These are phyloP conservation scores for Brachypodius melanocephalos DNA, from an alignment of 2,113 vertebrate species.

Conservation along the genomic window DNA sequence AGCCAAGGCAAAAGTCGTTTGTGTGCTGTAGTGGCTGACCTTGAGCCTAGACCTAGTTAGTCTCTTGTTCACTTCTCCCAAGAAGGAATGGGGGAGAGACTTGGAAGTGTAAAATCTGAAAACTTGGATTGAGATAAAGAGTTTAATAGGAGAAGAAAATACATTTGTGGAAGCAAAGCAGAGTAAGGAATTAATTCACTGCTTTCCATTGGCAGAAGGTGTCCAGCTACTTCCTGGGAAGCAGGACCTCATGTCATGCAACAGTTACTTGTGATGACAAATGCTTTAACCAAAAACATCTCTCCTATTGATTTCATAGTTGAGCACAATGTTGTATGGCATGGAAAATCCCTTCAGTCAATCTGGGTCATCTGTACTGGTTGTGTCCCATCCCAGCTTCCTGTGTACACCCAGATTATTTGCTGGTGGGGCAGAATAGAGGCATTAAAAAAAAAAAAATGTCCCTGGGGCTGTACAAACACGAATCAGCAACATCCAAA, in stretches of 20 bases:
- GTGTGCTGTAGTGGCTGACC: neutral
- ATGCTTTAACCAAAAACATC: neutral
- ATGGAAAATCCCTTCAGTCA: neutral
- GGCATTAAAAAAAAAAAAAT: neutral
- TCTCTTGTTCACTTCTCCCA: neutral
- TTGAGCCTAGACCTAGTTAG: neutral
- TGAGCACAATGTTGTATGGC: neutral
- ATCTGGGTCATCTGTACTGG: neutral
- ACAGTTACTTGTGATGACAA: neutral
- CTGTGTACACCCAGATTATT: neutral
- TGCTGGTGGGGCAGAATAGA: neutral
- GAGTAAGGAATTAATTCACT: neutral
- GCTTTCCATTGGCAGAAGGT: neutral
- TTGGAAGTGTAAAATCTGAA: neutral
- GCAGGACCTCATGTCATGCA: rapidly evolving
- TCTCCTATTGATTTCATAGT: neutral
- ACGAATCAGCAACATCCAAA: neutral
- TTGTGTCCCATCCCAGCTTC: neutral
- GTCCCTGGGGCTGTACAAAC: neutral
- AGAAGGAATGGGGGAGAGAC: neutral
- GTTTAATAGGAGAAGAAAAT: neutral
- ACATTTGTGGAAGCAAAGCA: neutral
- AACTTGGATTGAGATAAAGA: neutral
- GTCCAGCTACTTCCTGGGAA: neutral
- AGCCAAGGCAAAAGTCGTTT: neutral